A percentile compares a stretch with the other conserved stretches of the same genome.
These are phyloP conservation scores for Melitaea athalia DNA, from an alignment of 2,888 invertebrate genomes.

Conservation along the genomic window DNA sequence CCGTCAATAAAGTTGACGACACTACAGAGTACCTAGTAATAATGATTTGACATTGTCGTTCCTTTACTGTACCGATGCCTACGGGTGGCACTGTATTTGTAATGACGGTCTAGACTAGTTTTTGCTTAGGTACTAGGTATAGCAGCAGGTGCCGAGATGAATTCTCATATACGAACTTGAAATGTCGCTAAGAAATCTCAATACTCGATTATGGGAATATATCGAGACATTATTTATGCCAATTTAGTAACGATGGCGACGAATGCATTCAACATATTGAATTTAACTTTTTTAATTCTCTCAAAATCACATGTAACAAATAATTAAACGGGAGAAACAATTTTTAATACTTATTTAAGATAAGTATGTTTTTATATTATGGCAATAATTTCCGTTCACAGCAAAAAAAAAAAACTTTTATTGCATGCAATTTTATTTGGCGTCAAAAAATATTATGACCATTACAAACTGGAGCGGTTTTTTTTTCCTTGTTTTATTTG, in stretches of 20 bases:
- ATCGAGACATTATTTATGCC: conserved; percentile 9
- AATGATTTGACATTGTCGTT: conserved; percentile 5
- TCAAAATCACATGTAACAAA: neutral
- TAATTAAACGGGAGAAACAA: neutral
- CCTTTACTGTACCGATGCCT: conserved; percentile 38
- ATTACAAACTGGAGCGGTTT: conserved; percentile 2
- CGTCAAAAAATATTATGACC: neutral
- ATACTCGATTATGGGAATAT: conserved; percentile 20
- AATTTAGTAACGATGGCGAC: neutral
- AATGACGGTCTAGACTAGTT: conserved; percentile 70
- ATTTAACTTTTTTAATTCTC: too few species aligned
- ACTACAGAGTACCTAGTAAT: conserved; percentile 8
- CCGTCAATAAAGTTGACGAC: conserved; percentile 7
- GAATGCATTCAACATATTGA: neutral
- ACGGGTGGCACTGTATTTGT: conserved; percentile 49
- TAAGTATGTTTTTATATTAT: neutral
- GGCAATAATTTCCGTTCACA: neutral
- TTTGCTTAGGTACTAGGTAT: too few species aligned
- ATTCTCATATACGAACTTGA: conserved; percentile 39
- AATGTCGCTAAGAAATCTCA: conserved; percentile 44
- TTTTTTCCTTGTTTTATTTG: conserved; percentile 14
- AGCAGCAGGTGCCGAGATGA: conserved; percentile 56
- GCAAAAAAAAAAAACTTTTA: neutral
- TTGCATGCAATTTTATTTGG: neutral
- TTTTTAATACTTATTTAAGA: neutral